A percentile compares a stretch with the other conserved stretches of the same genome.
phyloP scores from a whole-genome alignment of 2,888 invertebrate genomes.

The Athalia cordata region DNA sequence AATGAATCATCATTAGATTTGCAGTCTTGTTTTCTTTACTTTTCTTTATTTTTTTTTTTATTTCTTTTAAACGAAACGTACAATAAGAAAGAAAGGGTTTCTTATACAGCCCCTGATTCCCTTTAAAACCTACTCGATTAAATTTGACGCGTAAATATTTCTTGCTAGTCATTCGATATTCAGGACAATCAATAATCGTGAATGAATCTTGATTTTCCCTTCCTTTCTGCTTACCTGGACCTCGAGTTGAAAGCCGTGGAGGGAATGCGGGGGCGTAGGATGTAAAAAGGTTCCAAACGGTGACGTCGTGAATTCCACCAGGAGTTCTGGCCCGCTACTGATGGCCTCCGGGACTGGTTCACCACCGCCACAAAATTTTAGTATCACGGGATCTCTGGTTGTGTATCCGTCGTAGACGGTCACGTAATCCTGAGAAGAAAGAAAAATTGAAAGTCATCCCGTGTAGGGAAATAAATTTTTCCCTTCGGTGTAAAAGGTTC shows the following conservation, averaged over 20 bases:
- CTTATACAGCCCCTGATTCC: no score
- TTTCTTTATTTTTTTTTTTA: no score
- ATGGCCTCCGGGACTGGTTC: constrained; percentile 90
- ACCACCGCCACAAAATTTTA: constrained; percentile 93
- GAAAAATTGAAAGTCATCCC: constrained; percentile 33
- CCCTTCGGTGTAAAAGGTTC: constrained; percentile 12
- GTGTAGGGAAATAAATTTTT: constrained; percentile 19
- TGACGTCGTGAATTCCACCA: constrained; percentile 93
- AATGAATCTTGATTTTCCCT: constrained; percentile 10
- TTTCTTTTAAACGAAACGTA: no score
- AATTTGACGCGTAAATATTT: no score
- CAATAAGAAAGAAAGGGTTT: no score
- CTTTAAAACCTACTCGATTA: no score
- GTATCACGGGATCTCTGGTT: constrained; percentile 89
- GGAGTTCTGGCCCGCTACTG: constrained; percentile 90
- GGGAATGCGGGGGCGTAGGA: constrained; percentile 84
- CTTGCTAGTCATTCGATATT: background rate
- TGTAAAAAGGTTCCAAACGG: constrained; percentile 92
- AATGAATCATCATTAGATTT: no score
- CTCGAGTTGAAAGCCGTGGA: constrained; percentile 93
- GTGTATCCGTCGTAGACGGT: constrained; percentile 93
- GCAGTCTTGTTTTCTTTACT: no score
- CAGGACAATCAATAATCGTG: background rate
- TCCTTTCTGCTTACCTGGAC: constrained; percentile 77
- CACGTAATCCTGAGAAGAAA: constrained; percentile 82